Evolutionary conservation across 1,140 invertebrate genomes (phyloP), one percentile per base, ranked within the genome.

Genomic region (Caenorhabditis briggsae): DNA sequence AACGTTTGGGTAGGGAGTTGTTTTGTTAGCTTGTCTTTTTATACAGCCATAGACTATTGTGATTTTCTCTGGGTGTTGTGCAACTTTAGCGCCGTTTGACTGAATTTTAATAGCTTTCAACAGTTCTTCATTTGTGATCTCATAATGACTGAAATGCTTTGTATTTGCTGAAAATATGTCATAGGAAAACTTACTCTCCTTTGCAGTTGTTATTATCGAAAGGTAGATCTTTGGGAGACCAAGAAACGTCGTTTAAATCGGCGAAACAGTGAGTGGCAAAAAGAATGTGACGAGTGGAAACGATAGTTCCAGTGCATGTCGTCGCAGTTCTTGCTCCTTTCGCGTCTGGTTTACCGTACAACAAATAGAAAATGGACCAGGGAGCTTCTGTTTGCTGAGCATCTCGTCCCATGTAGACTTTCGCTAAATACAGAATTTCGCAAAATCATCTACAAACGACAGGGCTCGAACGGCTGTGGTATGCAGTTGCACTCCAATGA

Each of bases 261-360:
- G 46, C 70, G 12, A 78, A 50, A 78, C 70, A 78, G 23, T 78
- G 70, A 78, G 70, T 78, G 16, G 70, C 70, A 53, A 78, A 20
- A n/a, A 78, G 70, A 78, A 78, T 53, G 53, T 78, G 70, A 78
- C 70, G 70, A 50, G 70, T 12, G 2, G 70, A 78, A n/a, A 78
- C 70, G 23, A 78, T 20, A 11, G 70, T 78, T 53, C 70, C 70
- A 25, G 70, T 78, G 18, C 70, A 78, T 23, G n/a, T n/a, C 2
- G 46, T 50, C 14, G 46, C n/a, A 23, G 5, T 50, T 0, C 12
- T 41, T 41, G 6, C 46, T 8, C 23, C 46, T 50, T 78, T 46
- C 25, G 11, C 33, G 8, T 8, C 5, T 46, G 12, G 33, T 7
- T 70, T 58, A 5, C 14, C 23, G n/a, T 9, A 61, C 12, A 61